These are phyloP conservation scores for Drosophila pegasa DNA, from an alignment of 2,888 invertebrate species.

Conservation along the genomic window DNA sequence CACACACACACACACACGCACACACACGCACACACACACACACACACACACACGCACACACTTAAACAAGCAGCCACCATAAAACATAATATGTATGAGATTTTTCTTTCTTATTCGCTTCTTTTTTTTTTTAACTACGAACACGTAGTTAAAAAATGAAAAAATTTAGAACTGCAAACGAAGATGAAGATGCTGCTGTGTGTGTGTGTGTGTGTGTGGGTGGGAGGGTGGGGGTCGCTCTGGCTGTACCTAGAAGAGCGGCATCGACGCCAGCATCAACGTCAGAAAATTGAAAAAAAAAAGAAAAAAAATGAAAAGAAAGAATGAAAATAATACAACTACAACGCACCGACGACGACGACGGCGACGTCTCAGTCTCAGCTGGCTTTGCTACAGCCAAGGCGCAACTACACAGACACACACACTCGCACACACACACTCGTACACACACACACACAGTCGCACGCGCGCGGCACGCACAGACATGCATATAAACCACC, in stretches of 20 bases:
- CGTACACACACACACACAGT: constrained; percentile 48
- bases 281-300: constrained; percentile 42
- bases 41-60: constrained; percentile 11
- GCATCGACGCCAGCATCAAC: constrained; percentile 38
- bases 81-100: constrained; percentile 66
- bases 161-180: constrained; percentile 66
- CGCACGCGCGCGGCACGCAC: constrained; percentile 28
- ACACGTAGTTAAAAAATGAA: constrained; percentile 74
- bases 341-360: constrained; percentile 37
- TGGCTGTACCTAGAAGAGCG: constrained; percentile 39
- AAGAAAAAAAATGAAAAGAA: background rate
- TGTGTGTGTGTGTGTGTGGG: background rate
- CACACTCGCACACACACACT: constrained; percentile 28
- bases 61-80: constrained; percentile 51
- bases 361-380: constrained; percentile 13
- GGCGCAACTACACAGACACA: constrained; percentile 23
- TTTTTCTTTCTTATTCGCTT: constrained; percentile 37
- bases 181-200: constrained; percentile 52
- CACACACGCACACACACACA: constrained; percentile 13
- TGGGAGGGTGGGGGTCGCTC: background rate
- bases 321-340: constrained; percentile 27
- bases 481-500: constrained; percentile 75
- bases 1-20: constrained; percentile 13
- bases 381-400: constrained; percentile 44
- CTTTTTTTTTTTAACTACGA: constrained; percentile 71